A percentile compares a stretch with the other conserved stretches of the same genome.
Conservation (phyloP, 2,113 vertebrate species). For the Taxidea taxus region DNA sequence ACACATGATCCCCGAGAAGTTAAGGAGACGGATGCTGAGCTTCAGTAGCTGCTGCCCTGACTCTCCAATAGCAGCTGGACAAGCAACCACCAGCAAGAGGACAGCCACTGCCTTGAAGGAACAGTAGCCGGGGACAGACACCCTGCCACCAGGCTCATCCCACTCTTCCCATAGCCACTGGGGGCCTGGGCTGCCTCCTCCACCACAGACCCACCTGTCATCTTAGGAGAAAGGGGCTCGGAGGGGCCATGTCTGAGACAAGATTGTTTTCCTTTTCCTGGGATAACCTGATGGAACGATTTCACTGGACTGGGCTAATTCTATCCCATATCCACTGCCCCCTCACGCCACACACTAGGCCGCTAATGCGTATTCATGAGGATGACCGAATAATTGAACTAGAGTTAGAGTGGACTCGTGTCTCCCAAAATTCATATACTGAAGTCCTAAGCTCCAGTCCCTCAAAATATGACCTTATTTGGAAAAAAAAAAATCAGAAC, state of each 20-base stretch:
- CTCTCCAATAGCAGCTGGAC: no score
- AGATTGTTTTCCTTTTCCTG: background rate
- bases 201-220: background rate
- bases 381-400: background rate
- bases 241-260: background rate
- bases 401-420: fast-evolving
- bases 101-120: background rate
- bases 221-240: background rate
- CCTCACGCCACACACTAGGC: background rate
- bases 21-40: background rate
- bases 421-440: background rate
- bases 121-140: background rate
- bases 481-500: background rate
- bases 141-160: fast-evolving
- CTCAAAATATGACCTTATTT: background rate
- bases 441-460: background rate
- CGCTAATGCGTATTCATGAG: background rate
- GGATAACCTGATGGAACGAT: background rate
- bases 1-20: fast-evolving
- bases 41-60: background rate
- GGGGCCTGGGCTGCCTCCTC: background rate
- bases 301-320: background rate
- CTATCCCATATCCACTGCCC: background rate
- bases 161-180: no score
- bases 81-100: background rate